These are phyloP conservation scores for Vireo altiloquus DNA, from an alignment of 2,113 vertebrate genomes.

Conservation along the genomic window DNA sequence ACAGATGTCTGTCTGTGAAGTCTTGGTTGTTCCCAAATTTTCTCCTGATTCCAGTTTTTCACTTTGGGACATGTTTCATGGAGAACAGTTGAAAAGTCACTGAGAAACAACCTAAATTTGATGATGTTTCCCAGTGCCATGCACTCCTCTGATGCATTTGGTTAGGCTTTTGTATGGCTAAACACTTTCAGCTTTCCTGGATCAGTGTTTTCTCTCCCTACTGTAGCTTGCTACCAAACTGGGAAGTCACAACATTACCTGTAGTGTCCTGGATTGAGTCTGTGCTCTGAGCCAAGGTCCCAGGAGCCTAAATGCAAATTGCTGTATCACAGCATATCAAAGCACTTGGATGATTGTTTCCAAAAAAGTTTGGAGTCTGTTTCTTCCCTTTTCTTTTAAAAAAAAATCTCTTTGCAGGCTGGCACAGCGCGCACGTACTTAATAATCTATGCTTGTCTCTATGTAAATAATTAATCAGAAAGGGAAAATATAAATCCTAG, in stretches of 20 bases:
- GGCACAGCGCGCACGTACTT: slow-evolving; percentile 56
- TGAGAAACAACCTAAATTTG: not conserved
- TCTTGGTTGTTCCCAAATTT: not conserved
- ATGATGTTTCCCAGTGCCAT: not conserved
- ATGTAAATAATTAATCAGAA: slow-evolving; percentile 85
- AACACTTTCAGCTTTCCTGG: not conserved
- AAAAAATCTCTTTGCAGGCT: slow-evolving; percentile 41
- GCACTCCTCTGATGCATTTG: not conserved
- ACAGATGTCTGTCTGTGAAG: not conserved
- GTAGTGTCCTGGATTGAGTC: not conserved
- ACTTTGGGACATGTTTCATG: rapidly evolving
- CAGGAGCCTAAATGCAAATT: not conserved
- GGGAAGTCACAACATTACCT: not conserved
- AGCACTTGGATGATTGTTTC: not conserved
- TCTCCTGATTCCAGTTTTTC: not conserved
- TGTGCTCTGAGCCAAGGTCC: not conserved
- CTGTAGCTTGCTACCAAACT: not conserved
- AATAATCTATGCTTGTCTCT: slow-evolving; percentile 70
- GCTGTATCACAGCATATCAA: not conserved
- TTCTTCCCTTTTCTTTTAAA: slow-evolving; percentile 8
- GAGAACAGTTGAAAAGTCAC: not conserved
- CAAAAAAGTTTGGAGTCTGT: slow-evolving; percentile 21
- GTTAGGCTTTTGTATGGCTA: not conserved
- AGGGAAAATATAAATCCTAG: slow-evolving; percentile 80
- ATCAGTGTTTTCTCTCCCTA: not conserved